Evolutionary conservation across 1,140 invertebrate genomes (phyloP), one percentile per base, ranked within the genome.

Genomic region (Drosophila lini): DNA sequence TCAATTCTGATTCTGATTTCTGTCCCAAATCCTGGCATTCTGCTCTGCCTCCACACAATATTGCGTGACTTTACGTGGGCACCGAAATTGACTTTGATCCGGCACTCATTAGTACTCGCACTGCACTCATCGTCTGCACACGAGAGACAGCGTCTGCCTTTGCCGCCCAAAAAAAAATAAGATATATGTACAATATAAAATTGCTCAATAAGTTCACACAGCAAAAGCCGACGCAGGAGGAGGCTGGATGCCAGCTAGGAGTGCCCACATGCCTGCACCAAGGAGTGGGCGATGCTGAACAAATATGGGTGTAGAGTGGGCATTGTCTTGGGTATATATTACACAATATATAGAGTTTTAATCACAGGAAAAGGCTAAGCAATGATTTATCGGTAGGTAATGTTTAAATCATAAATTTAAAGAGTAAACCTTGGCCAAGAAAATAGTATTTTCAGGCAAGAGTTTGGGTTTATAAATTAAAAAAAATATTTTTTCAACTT

Each of bases 31-130:
- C 47, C 71, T 67, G 68, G 50, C 59, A 61, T 62, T 40, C 74
- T 53, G 15, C 52, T 10, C 52, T 57, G 56, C 59, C 62, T 63
- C 50, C 67, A 67, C 68, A 62, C 45, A 75, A 76, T 65, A 55
- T 86, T 83, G 83, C 83, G 84, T 86, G 83, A 77, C 76, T 86
- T 67, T 70, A 79, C 76, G 79, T 85, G 53, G 75, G 58, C 59
- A 36, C 74, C 62, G 8, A 74, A 86, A 88, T 88, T 88, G 71
- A 56, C 75, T 88, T 73, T 88, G 79, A 86, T 88, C 79, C 62
- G 70, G 63, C 58, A 71, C 77, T 86, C 83, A 86, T 86, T 86
- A 88, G 83, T 76, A 75, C 78, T 86, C 81, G 78, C 47, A 85
- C 52, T 84, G 73, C 74, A 85, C 64, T 70, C 79, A 68, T 53